Conservation (phyloP, 2,113 vertebrate genomes). For the Colossoma macropomum region DNA sequence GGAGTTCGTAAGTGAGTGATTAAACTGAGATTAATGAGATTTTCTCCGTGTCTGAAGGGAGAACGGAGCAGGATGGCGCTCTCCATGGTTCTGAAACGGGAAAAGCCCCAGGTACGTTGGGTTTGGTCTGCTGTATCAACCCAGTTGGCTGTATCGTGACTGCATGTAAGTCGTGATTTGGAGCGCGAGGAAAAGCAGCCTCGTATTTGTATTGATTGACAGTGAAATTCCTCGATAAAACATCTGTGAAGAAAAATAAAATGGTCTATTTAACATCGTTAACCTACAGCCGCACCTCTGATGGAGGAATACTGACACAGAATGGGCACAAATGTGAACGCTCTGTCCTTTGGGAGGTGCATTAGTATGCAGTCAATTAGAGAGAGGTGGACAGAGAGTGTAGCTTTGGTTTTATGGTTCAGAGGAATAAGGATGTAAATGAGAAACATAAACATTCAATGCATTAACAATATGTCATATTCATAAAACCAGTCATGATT, state of each 20-base stretch:
- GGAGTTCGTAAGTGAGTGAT: neutral
- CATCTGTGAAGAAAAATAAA: neutral
- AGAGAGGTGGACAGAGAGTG: neutral
- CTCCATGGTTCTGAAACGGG: slow-evolving; percentile 76
- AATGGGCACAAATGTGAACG: neutral
- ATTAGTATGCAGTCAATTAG: neutral
- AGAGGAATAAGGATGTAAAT: too few species aligned
- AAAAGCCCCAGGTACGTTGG: neutral
- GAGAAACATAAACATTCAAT: too few species aligned
- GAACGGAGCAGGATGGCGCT: slow-evolving; percentile 49
- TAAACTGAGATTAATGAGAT: neutral
- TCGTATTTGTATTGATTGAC: neutral
- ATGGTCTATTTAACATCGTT: neutral
- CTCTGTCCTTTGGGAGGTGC: neutral
- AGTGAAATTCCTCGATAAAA: neutral
- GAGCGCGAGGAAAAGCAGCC: neutral
- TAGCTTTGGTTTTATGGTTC: neutral
- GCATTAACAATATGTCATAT: too few species aligned
- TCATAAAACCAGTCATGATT: too few species aligned
- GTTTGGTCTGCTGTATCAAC: slow-evolving; percentile 5
- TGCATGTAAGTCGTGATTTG: neutral
- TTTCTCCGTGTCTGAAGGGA: neutral
- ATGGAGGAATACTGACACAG: neutral
- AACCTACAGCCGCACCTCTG: neutral
- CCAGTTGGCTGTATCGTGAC: neutral